Evolutionary conservation across 64 coral and sea anemone species (phyloP).

Genomic region (Stichodactyla helianthus): DNA sequence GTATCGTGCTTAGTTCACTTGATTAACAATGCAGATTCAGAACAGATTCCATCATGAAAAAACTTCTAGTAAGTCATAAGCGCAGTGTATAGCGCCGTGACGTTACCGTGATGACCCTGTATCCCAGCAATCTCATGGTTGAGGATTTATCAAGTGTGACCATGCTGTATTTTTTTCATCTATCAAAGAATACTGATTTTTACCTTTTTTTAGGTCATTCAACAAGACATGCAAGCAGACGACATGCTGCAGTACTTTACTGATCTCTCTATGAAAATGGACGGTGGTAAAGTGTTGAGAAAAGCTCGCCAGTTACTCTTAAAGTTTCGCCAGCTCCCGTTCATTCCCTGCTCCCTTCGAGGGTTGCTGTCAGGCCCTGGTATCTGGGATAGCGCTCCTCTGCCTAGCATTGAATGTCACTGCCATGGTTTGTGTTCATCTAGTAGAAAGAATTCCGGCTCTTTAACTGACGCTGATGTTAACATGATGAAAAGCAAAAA

Average conservation of each 20-base stretch:
- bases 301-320: conserved; percentile 72
- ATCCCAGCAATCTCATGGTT: too few species aligned
- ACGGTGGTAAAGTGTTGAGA: conserved; percentile 70
- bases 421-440: conserved; percentile 60
- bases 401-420: conserved; percentile 83
- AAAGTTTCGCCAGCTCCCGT: conserved; percentile 83
- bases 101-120: too few species aligned
- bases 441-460: neutral
- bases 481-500: neutral
- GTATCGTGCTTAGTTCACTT: too few species aligned
- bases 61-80: too few species aligned
- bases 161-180: too few species aligned
- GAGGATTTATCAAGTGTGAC: too few species aligned
- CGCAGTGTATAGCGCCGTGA: too few species aligned
- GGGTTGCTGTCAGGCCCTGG: conserved; percentile 89
- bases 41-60: too few species aligned
- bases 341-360: conserved; percentile 83
- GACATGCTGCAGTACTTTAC: conserved; percentile 96
- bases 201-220: conserved; percentile 2
- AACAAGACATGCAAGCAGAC: conserved; percentile 65
- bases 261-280: conserved; percentile 97
- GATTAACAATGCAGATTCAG: too few species aligned
- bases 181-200: neutral
- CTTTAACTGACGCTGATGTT: neutral
- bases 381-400: conserved; percentile 90